phyloP scores from a whole-genome alignment of 2,797 vertebrate species.

The Molossus alvarezi region DNA sequence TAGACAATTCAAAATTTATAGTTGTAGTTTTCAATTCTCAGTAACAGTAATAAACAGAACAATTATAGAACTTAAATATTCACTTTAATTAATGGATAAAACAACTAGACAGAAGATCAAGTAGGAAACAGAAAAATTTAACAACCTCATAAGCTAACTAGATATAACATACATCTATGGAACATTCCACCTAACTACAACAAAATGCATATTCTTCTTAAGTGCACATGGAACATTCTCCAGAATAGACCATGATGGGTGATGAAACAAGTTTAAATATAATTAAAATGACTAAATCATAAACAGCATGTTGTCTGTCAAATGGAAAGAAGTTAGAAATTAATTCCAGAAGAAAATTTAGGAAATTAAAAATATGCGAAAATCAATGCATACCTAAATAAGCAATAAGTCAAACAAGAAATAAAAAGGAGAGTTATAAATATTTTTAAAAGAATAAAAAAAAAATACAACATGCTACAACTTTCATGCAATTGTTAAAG shows the following conservation, averaged over 20 bases:
- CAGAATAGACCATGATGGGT: neutral
- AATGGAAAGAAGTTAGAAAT: neutral
- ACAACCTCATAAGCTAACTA: neutral
- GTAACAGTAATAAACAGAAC: neutral
- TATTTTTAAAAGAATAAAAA: neutral
- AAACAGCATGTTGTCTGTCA: neutral
- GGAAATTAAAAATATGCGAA: neutral
- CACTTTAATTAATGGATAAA: neutral
- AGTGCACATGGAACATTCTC: neutral
- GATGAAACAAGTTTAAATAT: neutral
- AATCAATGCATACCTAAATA: neutral
- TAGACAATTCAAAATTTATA: neutral
- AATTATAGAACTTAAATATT: neutral
- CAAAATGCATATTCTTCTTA: neutral
- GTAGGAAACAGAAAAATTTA: neutral
- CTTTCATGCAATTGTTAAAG: neutral
- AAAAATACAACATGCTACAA: neutral
- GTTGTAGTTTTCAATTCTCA: neutral
- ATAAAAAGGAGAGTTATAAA: neutral
- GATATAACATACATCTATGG: neutral
- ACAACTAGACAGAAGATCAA: neutral
- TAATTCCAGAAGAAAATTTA: constrained; percentile 6
- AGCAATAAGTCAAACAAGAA: neutral
- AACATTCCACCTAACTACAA: neutral
- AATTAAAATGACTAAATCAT: neutral